Conservation (phyloP, 2,113 vertebrate genomes). For the Emydura subglobosa region DNA sequence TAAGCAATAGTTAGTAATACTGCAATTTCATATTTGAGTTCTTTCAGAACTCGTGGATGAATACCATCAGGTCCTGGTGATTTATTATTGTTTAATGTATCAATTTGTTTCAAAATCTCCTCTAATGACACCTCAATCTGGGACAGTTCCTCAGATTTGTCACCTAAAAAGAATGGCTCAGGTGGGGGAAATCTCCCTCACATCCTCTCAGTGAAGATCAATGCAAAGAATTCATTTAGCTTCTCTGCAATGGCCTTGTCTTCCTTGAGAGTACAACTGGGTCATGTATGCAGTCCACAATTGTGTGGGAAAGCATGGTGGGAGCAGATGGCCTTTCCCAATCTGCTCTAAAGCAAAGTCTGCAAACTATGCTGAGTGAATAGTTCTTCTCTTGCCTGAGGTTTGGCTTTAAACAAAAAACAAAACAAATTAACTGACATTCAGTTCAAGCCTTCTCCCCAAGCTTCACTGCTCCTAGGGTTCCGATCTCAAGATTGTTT, state of each 20-base stretch:
- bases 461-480: too few relatives aligned
- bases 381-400: too few relatives aligned
- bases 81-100: neutral
- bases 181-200: neutral
- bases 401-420: too few relatives aligned
- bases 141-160: neutral
- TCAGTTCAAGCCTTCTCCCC: too few relatives aligned
- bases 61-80: neutral
- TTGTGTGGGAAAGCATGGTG: neutral
- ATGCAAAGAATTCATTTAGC: neutral
- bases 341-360: too few relatives aligned
- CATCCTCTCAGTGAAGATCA: neutral
- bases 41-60: neutral
- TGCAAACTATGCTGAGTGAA: too few relatives aligned
- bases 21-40: neutral
- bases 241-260: neutral
- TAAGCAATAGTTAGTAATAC: neutral
- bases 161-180: neutral
- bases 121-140: neutral
- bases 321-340: too few relatives aligned
- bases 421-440: too few relatives aligned
- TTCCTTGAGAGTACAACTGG: neutral
- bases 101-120: neutral
- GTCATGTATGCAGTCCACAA: neutral
- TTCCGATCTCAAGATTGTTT: too few relatives aligned